Conservation (phyloP, 2,888 invertebrate species). For the Helicoverpa assulta region DNA sequence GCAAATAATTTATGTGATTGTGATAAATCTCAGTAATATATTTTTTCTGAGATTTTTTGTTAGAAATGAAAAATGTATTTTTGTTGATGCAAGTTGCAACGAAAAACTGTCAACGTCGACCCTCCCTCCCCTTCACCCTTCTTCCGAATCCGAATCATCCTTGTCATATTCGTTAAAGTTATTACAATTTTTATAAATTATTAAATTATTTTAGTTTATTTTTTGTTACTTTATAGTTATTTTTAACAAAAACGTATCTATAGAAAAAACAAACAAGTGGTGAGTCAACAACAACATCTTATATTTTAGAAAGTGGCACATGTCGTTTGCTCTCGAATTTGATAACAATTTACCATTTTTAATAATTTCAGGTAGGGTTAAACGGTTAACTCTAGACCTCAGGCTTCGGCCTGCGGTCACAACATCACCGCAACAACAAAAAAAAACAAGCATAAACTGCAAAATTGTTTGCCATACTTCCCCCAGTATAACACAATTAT, state of each 20-base stretch:
- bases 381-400: conserved; percentile 70
- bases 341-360: conserved; percentile 61
- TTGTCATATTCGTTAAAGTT: conserved; percentile 79
- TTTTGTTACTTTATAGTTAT: conserved; percentile 75
- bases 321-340: conserved; percentile 71
- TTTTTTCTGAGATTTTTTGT: not conserved
- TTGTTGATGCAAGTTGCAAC: conserved; percentile 12
- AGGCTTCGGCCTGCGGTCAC: conserved; percentile 87
- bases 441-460: conserved; percentile 56
- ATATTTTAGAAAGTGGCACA: conserved; percentile 72
- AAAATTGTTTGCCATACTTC: conserved; percentile 57
- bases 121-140: conserved; percentile 68
- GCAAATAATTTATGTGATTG: not conserved
- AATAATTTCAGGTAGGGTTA: conserved; percentile 73
- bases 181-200: conserved; percentile 79
- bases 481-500: conserved; percentile 62
- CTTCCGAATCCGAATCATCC: conserved; percentile 78
- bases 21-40: not conserved
- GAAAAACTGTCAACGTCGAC: conserved; percentile 69
- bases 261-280: conserved; percentile 71
- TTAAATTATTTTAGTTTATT: conserved; percentile 84
- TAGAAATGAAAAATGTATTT: not conserved
- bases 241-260: conserved; percentile 67
- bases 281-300: conserved; percentile 67
- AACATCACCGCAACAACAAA: conserved; percentile 57